phyloP scores from a whole-genome alignment of 2,113 vertebrate species.

The Silurus asotus region DNA sequence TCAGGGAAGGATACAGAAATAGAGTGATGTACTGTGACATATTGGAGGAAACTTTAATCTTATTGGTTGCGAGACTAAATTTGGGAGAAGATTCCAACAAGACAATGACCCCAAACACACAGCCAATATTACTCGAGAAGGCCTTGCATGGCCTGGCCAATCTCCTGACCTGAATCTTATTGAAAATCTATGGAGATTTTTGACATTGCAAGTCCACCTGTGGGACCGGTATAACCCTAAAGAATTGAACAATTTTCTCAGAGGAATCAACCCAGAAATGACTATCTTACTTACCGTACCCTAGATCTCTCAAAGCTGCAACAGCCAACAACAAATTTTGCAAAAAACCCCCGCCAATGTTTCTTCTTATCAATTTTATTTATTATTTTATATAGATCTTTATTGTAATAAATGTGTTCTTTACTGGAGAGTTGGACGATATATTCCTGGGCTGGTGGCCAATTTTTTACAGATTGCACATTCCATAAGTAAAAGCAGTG shows the following conservation, averaged over 20 bases:
- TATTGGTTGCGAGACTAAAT: background rate
- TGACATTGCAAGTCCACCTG: background rate
- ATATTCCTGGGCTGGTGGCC: no score
- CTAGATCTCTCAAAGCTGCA: background rate
- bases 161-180: background rate
- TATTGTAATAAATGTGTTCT: background rate
- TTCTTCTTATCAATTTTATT: background rate
- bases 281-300: background rate
- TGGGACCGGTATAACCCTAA: background rate
- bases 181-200: background rate
- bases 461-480: no score
- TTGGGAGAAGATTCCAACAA: no score
- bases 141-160: background rate
- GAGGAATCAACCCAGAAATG: background rate
- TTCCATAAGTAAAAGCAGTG: no score
- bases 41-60: background rate
- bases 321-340: background rate
- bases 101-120: background rate
- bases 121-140: background rate
- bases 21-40: background rate
- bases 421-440: background rate
- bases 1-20: background rate
- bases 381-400: background rate
- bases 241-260: background rate
- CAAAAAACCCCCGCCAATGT: background rate